Conservation (phyloP, 2,797 vertebrate genomes). For the Melanotaenia pygmaea region DNA sequence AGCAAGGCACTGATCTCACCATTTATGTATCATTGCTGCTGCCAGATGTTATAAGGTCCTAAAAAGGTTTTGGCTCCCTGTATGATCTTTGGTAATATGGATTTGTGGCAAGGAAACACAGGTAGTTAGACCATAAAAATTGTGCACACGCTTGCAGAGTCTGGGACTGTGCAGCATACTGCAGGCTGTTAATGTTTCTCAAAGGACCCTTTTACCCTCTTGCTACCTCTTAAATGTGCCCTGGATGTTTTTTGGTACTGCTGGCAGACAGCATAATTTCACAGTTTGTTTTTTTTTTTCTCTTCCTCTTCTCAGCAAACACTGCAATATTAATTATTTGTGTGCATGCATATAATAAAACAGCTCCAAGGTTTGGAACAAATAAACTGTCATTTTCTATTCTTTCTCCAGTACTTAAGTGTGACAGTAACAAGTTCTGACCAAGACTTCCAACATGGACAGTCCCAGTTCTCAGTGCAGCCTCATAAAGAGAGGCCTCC, state of each 20-base stretch:
- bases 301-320: constrained; percentile 20
- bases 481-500: constrained; percentile 74
- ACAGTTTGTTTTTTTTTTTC: constrained; percentile 19
- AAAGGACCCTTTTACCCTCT: constrained; percentile 52
- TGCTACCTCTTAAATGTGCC: constrained; percentile 24
- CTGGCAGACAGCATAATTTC: constrained; percentile 41
- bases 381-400: constrained; percentile 38
- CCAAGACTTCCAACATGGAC: constrained; percentile 47
- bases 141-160: constrained; percentile 51
- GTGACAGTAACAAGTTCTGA: constrained; percentile 45
- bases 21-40: constrained; percentile 71
- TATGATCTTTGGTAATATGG: constrained; percentile 56
- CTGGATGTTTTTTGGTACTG: constrained; percentile 48
- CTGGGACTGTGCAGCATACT: constrained; percentile 39
- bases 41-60: constrained; percentile 69
- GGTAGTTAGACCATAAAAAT: constrained; percentile 69
- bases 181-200: constrained; percentile 64
- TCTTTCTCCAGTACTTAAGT: constrained; percentile 38
- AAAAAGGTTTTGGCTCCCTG: constrained; percentile 46
- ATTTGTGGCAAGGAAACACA: constrained; percentile 66
- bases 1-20: constrained; percentile 57
- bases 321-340: constrained; percentile 20
- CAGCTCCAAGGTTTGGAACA: constrained; percentile 22
- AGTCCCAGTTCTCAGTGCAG: constrained; percentile 48
- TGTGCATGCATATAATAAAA: constrained; percentile 44